Base-by-base conservation (phyloP, 1,140 invertebrate species). In the Drosophila seguyi region DNA sequence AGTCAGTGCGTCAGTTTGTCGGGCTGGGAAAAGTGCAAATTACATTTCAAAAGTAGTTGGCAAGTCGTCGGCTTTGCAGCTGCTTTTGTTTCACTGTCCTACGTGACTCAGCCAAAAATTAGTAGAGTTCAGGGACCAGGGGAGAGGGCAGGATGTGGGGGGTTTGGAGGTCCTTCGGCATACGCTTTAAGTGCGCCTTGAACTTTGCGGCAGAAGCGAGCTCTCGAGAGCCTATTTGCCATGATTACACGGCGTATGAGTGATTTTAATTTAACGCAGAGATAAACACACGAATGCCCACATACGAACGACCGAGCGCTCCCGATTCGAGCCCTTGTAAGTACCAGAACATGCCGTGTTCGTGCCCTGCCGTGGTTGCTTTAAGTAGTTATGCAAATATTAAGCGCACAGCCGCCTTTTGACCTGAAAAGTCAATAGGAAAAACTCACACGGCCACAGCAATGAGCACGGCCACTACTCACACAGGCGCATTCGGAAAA, bases 301-400 rank as follows among this genome's bases (percentile, higher is more conserved):
- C 6, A 14, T 50, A 42, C 52, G 55, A 67, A 14, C 50, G 4
- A 52, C 4, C 29, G 48, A 52, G 48, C 48, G 4, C 34, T 34
- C 62, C 38, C 63, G 53, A 50, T 75, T 22, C n/a, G 25, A 75
- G 53, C 25, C 38, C 55, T 25, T 45, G 42, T 67, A 67, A 75
- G 47, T 45, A 55, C 62, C 62, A 29, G 38, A 45, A 38, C 38
- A 38, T 53, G 31, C 61, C 38, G 56, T 63, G 59, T 57, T 48
- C 47, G 56, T 48, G 66, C 44, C 58, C 47, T 53, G 58, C 53
- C 55, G 7, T 47, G 75, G 62, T 47, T 39, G 65, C 75, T 77
- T 87, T 83, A 77, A 87, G 83, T 80, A 77, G 83, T 88, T 87
- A 88, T 87, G 84, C 84, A 87, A 87, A 88, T 87, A 71, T 88